Conservation (phyloP, 1,140 invertebrate genomes). For the Papilio glaucus region DNA sequence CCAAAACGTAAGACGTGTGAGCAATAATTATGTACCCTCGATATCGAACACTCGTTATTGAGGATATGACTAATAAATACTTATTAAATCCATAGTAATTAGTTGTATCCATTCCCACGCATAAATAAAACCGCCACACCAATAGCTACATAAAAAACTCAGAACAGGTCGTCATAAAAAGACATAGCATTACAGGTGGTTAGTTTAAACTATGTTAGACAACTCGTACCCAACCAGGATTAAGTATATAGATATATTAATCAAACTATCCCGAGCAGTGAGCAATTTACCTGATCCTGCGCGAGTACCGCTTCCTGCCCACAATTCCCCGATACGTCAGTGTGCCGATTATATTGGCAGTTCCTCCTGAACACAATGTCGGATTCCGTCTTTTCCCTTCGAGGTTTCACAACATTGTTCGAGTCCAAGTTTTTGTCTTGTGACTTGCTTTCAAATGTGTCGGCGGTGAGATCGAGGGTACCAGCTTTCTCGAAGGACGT, state of each 20-base stretch:
- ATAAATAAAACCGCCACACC: conserved; percentile 60
- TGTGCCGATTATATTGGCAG: conserved; percentile 87
- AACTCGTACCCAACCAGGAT: conserved; percentile 74
- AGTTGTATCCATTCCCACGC: conserved; percentile 56
- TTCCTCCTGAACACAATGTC: conserved; percentile 89
- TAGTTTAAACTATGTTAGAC: conserved; percentile 72
- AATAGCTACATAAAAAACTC: conserved; percentile 55
- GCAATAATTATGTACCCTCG: conserved; percentile 27
- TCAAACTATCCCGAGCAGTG: conserved; percentile 79
- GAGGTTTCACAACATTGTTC: conserved; percentile 82
- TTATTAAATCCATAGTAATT: conserved; percentile 36
- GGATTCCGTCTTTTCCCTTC: conserved; percentile 93
- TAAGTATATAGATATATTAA: conserved; percentile 62
- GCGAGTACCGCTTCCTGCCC: conserved; percentile 82
- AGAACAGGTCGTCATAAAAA: conserved; percentile 48
- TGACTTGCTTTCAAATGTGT: conserved; percentile 55
- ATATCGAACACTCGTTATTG: conserved; percentile 25
- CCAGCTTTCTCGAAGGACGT: conserved; percentile 63
- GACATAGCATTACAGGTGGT: conserved; percentile 61
- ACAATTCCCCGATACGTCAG: conserved; percentile 77
- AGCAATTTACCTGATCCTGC: conserved; percentile 79
- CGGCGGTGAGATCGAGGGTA: conserved; percentile 68
- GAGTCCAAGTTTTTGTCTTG: conserved; percentile 43
- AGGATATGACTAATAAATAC: conserved; percentile 29
- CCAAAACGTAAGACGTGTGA: conserved; percentile 39